These are phyloP conservation scores for Pegea sp. DNA, from an alignment of 23 tunicate species.

Conservation along the genomic window DNA sequence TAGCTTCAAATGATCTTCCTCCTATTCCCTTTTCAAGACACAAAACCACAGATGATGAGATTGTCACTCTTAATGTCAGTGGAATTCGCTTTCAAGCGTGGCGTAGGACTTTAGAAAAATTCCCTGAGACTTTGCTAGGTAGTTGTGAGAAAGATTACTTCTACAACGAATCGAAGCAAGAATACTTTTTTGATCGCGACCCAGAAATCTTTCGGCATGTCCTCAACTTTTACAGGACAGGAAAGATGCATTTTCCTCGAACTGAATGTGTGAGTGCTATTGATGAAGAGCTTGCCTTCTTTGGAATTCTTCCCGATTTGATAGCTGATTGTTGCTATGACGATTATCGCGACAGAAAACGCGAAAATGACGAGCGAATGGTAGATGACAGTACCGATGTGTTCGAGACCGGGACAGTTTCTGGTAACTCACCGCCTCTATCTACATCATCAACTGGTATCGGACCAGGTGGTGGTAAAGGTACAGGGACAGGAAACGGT, in stretches of 20 bases:
- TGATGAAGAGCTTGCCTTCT: slow-evolving; percentile 85
- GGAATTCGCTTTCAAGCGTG: slow-evolving; percentile 65
- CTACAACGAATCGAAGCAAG: slow-evolving; percentile 62
- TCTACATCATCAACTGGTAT: background rate
- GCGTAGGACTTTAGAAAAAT: slow-evolving; percentile 70
- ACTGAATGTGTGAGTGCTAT: slow-evolving; percentile 85
- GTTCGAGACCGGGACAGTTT: background rate
- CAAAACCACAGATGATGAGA: slow-evolving; percentile 28
- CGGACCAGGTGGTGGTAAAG: slow-evolving; percentile 7
- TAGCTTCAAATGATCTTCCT: slow-evolving; percentile 35
- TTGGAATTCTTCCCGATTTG: slow-evolving; percentile 89
- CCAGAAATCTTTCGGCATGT: slow-evolving; percentile 93
- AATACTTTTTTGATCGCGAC: slow-evolving; percentile 94
- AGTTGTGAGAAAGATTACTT: slow-evolving; percentile 86
- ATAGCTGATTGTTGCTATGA: slow-evolving; percentile 96
- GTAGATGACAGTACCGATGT: slow-evolving; percentile 28
- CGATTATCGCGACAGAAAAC: slow-evolving; percentile 81
- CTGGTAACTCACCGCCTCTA: background rate
- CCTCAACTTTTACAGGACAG: slow-evolving; percentile 75
- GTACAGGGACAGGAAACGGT: slow-evolving; percentile 10
- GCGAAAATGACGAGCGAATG: slow-evolving; percentile 82
- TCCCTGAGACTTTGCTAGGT: slow-evolving; percentile 81
- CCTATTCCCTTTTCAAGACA: slow-evolving; percentile 20
- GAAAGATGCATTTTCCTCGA: slow-evolving; percentile 91
- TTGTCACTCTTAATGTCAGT: slow-evolving; percentile 54